Evolutionary conservation across 2,797 vertebrate genomes (phyloP), one percentile per base, ranked within the genome.

Genomic region (Peromyscus melanophrys): DNA sequence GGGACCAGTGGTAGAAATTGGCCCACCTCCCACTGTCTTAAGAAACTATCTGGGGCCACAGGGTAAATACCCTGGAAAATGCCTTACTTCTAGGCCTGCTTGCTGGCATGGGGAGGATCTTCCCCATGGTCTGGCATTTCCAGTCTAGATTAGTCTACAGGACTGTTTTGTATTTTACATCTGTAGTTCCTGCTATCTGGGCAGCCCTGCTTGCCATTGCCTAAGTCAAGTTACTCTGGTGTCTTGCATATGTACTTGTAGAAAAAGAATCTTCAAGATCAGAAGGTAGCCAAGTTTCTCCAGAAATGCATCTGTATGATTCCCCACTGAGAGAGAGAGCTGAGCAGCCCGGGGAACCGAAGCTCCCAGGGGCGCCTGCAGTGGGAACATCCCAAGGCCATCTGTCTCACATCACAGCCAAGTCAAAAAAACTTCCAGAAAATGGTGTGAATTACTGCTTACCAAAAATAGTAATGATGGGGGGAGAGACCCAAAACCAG

Each of bases 401-500:
- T 92, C 77, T 94, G 92, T 87, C 88, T 82, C 65, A 55, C 21
- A 76, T 63, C 19, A 1, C 76, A 92, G 92, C 77, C 94, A 97
- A 95, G 55, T 52, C 11, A 82, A 89, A 80, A 67, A 92, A 34
- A 12, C 89, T 96, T 71, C 87, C 57, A 87, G 95, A 92, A 90
- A 96, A 73, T 0, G 4, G n/a, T 76, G 81, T 93, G 95, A 97
- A 93, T 94, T 86, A 85, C 81, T 92, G 61, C 94, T 95, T 89
- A 82, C 95, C 91, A 17, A 92, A 92, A 97, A 95, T 90, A 96
- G 91, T 46, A 65, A 55, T 6, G 61, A 34, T 29, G 65, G 0
- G n/a, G 85, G 49, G 43, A 21, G 67, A 46, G 23, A 55, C n/a
- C 80, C 55, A 69, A 55, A 65, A 40, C 55, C 2, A 16, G 40